Evolutionary conservation across 2,797 vertebrate genomes (phyloP).

Genomic region (Mormyrus hasselquistii): DNA sequence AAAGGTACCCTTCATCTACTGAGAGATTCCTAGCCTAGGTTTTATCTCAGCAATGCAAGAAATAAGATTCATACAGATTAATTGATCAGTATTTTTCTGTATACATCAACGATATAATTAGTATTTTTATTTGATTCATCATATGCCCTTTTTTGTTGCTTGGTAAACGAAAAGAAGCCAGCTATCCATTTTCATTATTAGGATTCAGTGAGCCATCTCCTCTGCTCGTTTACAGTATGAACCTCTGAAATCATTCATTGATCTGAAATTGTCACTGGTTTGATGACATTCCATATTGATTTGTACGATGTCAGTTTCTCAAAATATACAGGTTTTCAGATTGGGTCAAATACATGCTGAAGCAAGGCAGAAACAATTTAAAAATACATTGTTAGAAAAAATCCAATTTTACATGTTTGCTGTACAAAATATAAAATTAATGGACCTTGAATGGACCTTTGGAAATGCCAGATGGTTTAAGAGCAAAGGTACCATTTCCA

Average conservation of each 20-base stretch:
- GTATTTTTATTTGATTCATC: not conserved
- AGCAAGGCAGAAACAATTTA: not conserved
- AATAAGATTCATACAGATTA: not conserved
- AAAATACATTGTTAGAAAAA: conserved; percentile 3
- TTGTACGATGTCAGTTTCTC: not conserved
- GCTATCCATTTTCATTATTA: not conserved
- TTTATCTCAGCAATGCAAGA: not conserved
- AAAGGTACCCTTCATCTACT: not conserved
- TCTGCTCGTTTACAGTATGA: not conserved
- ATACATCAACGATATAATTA: not conserved
- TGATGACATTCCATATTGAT: conserved; percentile 6
- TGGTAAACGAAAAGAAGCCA: not conserved
- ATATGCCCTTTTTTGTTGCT: not conserved
- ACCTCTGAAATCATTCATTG: conserved; percentile 3
- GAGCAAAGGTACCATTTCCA: not conserved
- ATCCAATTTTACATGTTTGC: conserved; percentile 8
- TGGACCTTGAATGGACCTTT: not conserved
- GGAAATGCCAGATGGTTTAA: conserved; percentile 2
- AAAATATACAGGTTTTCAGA: not conserved
- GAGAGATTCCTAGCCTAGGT: not conserved
- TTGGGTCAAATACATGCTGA: not conserved
- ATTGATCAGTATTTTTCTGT: not conserved
- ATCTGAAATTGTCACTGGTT: conserved; percentile 11
- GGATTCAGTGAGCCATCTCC: not conserved
- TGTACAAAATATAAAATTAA: conserved; percentile 3